phyloP scores from a whole-genome alignment of 2,113 vertebrate species.

The Ariopsis seemanni region DNA sequence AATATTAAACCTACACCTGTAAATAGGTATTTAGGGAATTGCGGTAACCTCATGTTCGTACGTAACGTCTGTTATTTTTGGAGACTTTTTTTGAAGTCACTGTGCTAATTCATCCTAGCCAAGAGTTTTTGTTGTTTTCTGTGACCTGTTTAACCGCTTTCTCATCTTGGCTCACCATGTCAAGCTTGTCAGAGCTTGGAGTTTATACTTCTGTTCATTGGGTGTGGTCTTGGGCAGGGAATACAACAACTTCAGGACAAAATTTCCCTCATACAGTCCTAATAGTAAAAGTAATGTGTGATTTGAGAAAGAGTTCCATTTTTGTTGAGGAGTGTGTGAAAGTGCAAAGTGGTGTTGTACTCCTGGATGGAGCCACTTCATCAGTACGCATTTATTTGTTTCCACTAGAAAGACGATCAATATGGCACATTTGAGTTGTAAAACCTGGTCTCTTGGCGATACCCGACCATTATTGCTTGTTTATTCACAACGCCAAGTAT shows the following conservation, averaged over 20 bases:
- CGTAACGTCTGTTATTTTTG: slow-evolving; percentile 4
- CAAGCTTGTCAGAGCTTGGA: slow-evolving; percentile 66
- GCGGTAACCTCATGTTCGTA: not conserved
- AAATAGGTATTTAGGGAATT: not conserved
- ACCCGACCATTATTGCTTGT: not conserved
- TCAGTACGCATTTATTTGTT: not conserved
- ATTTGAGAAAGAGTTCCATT: not conserved
- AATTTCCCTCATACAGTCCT: not conserved
- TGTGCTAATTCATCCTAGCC: not conserved
- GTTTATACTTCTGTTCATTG: slow-evolving; percentile 12
- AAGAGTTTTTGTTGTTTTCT: slow-evolving; percentile 29
- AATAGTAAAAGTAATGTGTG: not conserved
- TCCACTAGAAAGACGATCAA: not conserved
- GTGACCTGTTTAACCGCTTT: slow-evolving; percentile 45
- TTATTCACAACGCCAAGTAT: not conserved
- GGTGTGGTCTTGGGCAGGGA: slow-evolving; percentile 14
- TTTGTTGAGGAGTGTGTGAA: not conserved
- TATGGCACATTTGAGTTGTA: not conserved
- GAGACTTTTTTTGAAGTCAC: not conserved
- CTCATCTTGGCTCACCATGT: slow-evolving; percentile 50
- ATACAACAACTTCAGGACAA: not conserved
- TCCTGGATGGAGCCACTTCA: not conserved
- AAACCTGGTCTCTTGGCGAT: not conserved
- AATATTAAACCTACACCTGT: not conserved
- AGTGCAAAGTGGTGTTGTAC: not conserved